These are phyloP conservation scores for Bombus sibiricus DNA, from an alignment of 1,140 invertebrate species.

Conservation along the genomic window DNA sequence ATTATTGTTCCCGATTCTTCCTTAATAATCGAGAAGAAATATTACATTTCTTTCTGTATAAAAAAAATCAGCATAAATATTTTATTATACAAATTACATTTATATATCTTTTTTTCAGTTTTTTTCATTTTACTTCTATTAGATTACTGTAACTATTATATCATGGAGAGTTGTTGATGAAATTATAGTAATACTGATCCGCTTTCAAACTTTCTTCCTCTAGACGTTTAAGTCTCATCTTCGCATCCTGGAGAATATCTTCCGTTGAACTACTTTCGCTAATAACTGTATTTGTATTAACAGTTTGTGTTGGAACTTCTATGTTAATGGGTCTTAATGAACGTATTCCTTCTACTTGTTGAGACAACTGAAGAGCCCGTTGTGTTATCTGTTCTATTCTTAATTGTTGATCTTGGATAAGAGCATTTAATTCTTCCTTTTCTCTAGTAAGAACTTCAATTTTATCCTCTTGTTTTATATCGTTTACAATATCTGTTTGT, in stretches of 20 bases:
- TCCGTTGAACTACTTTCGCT: slow-evolving; percentile 81
- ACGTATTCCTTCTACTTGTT: slow-evolving; percentile 76
- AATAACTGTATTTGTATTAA: slow-evolving; percentile 69
- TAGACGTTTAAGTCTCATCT: slow-evolving; percentile 74
- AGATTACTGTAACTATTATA: slow-evolving; percentile 26
- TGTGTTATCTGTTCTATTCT: slow-evolving; percentile 77
- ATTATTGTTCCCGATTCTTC: slow-evolving; percentile 11
- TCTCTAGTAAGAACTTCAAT: slow-evolving; percentile 69
- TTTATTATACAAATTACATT: background rate
- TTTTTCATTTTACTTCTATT: background rate
- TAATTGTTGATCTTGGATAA: slow-evolving; percentile 75
- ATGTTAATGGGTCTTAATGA: slow-evolving; percentile 46
- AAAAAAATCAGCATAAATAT: background rate
- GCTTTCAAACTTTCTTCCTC: slow-evolving; percentile 79
- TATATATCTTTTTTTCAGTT: background rate
- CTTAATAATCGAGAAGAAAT: background rate
- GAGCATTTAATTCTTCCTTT: slow-evolving; percentile 73
- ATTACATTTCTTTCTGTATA: background rate
- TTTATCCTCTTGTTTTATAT: slow-evolving; percentile 41
- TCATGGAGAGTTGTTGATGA: slow-evolving; percentile 70
- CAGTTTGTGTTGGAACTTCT: slow-evolving; percentile 60
- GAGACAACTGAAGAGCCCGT: slow-evolving; percentile 71
- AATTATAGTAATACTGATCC: slow-evolving; percentile 78
- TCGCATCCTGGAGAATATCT: slow-evolving; percentile 80
- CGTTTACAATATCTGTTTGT: slow-evolving; percentile 75